Evolutionary conservation across 2,113 vertebrate species (phyloP).

Genomic region (Cricetomys ansorgei): DNA sequence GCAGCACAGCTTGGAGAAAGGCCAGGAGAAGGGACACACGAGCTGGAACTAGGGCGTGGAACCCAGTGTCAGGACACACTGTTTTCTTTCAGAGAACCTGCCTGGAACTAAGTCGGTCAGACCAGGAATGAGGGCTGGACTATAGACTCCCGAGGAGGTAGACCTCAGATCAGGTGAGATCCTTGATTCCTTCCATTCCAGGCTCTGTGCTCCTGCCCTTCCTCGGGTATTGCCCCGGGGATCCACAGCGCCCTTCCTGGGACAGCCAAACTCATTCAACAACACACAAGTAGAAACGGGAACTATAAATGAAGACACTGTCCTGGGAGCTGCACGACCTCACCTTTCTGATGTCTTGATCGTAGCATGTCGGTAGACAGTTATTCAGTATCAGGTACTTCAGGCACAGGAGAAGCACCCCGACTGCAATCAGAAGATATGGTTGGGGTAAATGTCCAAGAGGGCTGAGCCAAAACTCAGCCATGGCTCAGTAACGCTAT

Average conservation of each 20-base stretch:
- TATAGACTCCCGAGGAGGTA: not conserved
- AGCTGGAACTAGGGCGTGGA: not conserved
- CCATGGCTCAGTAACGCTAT: not conserved
- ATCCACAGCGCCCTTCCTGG: too few relatives aligned
- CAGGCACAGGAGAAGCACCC: constrained; percentile 9
- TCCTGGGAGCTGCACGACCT: not conserved
- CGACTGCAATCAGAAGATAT: not conserved
- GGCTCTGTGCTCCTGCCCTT: not conserved
- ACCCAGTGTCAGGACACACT: not conserved
- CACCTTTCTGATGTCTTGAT: not conserved
- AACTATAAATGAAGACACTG: not conserved
- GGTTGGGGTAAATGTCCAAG: not conserved
- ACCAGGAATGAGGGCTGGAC: not conserved
- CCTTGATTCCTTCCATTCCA: not conserved
- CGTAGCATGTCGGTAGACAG: not conserved
- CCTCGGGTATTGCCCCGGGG: not conserved
- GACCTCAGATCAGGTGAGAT: not conserved
- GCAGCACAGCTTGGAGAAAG: not conserved
- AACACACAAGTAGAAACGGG: not conserved
- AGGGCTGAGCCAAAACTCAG: not conserved
- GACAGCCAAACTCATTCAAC: too few relatives aligned
- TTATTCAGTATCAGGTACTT: not conserved
- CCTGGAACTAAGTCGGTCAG: not conserved
- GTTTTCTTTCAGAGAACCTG: not conserved
- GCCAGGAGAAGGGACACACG: accelerated